Percentiles rank a stretch among this genome's conserved stretches.
Conservation (phyloP, 2,888 invertebrate genomes). For the Drosophila gaucha region DNA sequence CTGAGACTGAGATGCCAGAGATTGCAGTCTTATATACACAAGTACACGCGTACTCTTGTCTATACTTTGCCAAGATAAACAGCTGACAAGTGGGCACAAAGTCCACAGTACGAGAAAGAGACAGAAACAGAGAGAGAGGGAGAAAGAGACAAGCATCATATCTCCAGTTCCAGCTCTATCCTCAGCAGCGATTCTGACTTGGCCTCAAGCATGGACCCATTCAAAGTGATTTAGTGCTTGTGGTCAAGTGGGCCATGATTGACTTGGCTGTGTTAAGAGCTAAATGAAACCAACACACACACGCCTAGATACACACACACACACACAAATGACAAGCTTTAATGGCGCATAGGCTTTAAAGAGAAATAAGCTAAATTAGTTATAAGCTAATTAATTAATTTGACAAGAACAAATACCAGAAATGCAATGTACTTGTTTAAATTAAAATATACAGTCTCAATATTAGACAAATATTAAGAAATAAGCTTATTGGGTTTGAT, state of each 20-base stretch:
- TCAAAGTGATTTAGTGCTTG: constrained; percentile 74
- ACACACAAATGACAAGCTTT: constrained; percentile 8
- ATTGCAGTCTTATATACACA: constrained; percentile 37
- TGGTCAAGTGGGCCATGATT: constrained; percentile 76
- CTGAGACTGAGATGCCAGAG: constrained; percentile 31
- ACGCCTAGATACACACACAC: constrained; percentile 7
- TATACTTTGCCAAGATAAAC: constrained; percentile 60
- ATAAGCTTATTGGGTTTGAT: neutral
- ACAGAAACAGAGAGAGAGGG: neutral
- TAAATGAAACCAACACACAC: constrained; percentile 49
- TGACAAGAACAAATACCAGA: neutral
- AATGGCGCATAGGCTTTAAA: constrained; percentile 26
- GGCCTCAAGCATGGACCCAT: constrained; percentile 46
- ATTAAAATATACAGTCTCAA: neutral
- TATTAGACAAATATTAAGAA: neutral
- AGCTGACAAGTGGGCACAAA: constrained; percentile 64
- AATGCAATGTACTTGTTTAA: neutral
- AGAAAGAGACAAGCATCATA: neutral
- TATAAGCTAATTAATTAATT: constrained; percentile 6
- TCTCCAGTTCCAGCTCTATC: constrained; percentile 5
- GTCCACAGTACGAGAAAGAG: neutral
- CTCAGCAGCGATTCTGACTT: constrained; percentile 13
- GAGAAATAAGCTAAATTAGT: constrained; percentile 2
- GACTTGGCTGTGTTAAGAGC: constrained; percentile 54
- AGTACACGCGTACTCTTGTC: constrained; percentile 53